Percentiles rank a stretch among this genome's conserved stretches.
phyloP scores from a whole-genome alignment of 2,797 vertebrate genomes.

The Enteromius viviparus region DNA sequence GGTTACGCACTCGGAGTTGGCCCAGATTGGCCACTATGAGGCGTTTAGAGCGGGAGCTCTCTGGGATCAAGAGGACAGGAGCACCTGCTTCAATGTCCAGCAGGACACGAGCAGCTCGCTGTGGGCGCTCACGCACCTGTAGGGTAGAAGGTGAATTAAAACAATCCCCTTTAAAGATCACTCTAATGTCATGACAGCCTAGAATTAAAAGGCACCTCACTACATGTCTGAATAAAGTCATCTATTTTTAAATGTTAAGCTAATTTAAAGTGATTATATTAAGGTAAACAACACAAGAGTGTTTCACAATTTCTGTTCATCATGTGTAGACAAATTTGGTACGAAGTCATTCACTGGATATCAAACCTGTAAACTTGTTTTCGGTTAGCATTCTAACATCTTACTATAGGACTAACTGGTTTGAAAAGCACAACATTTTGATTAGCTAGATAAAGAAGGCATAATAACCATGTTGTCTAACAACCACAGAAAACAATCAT shows the following conservation, averaged over 20 bases:
- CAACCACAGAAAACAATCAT: neutral
- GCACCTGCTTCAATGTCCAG: constrained; percentile 95
- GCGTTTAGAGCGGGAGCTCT: constrained; percentile 88
- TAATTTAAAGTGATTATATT: neutral
- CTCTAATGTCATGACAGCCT: neutral
- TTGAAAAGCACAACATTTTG: neutral
- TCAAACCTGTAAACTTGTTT: neutral
- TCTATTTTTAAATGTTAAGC: neutral
- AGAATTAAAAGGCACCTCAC: neutral
- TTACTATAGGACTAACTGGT: neutral
- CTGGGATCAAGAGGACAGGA: constrained; percentile 94
- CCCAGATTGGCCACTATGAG: constrained; percentile 96
- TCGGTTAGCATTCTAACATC: neutral
- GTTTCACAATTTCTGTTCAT: constrained; percentile 8
- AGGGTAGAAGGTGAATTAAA: neutral
- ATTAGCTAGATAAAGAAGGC: neutral
- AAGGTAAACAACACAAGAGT: neutral
- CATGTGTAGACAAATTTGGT: neutral
- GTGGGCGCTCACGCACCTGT: constrained; percentile 91
- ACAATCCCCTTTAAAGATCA: neutral
- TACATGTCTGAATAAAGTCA: neutral
- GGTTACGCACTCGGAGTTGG: constrained; percentile 91
- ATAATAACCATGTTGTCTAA: neutral
- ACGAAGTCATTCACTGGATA: neutral
- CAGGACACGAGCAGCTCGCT: constrained; percentile 86